Base-by-base conservation (phyloP, 2,113 vertebrate species). In the Syngnathus typhle region DNA sequence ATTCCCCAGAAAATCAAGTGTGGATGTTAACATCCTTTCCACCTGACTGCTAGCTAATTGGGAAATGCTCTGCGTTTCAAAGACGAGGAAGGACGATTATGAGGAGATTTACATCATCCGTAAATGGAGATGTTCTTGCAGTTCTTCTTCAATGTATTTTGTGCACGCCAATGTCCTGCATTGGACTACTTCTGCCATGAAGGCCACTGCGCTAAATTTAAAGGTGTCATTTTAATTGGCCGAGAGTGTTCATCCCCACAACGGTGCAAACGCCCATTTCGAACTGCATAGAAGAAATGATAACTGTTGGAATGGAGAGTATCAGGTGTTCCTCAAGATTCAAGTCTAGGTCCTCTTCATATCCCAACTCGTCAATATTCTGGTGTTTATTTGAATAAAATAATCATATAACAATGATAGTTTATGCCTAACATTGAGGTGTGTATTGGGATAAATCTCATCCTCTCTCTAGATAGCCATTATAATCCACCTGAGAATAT, bases 1-100 rank as follows among this genome's bases (percentile, higher is more conserved):
- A 79, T 73, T 80, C 72, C 55, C 69, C 63, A 54, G 71, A 74
- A 82, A 84, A 83, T 73, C 41, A 11, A 43, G 47, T 47, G 56
- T 67, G 60, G 75, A 71, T 79, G 65, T 63, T 44, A 18, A 49
- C 46, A 55, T 83, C 65, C 54, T 72, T 82, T 72, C 44, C 5
- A 2, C 36, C 65, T 59, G 73, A 68, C 73, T 76, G 78, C 70
- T 77, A 64, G 65, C 64, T 67, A 74, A 73, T 70, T 51, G 70
- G 56, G 37, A 75, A 69, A 52, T 44, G 71, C 64, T 58, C 74
- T 82, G 56, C 39, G 23, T 68, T 51, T 16, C 36, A 69, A 55
- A 54, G 18, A 38, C 18, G 16, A n/a, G 12, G 37, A 32, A 32
- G 27, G 27, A 32, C 27, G 27, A 32, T 32, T 32, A 32, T 32